These are phyloP conservation scores for Nesidiocoris tenuis DNA, from an alignment of 2,888 invertebrate species.

Conservation along the genomic window DNA sequence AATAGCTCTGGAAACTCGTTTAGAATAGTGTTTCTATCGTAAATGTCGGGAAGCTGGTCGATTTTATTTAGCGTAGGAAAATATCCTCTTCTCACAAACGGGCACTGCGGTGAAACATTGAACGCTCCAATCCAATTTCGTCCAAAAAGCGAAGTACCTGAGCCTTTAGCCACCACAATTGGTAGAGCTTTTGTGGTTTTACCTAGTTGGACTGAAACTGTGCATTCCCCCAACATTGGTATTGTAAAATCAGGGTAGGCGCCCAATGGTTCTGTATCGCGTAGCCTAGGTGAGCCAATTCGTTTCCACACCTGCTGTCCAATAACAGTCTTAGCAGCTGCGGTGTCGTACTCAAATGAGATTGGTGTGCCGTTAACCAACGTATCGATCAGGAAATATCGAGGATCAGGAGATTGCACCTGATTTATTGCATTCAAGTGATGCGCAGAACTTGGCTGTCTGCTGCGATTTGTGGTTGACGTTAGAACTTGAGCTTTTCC, in stretches of 20 bases:
- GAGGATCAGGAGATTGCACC: no score
- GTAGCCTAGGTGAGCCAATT: constrained; percentile 33
- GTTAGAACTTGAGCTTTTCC: background rate
- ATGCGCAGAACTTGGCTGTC: no score
- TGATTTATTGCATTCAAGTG: background rate
- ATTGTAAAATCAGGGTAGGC: constrained; percentile 39
- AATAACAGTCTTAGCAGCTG: constrained; percentile 22
- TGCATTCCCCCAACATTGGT: constrained; percentile 35
- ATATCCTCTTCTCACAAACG: no score
- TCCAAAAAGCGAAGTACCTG: constrained; percentile 41
- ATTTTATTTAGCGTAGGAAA: no score
- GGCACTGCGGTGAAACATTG: constrained; percentile 37
- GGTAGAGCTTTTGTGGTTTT: constrained; percentile 18
- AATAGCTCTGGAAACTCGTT: no score
- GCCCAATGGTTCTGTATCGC: constrained; percentile 22
- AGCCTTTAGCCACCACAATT: constrained; percentile 32
- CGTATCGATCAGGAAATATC: no score
- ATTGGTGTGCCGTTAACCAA: background rate
- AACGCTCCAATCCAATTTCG: no score
- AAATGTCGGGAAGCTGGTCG: no score
- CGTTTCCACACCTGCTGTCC: constrained; percentile 36
- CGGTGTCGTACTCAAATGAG: constrained; percentile 45
- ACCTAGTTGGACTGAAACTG: constrained; percentile 31
- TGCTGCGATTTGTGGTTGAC: no score
- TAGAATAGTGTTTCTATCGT: no score